These are phyloP conservation scores for Anthoscopus minutus DNA, from an alignment of 2,113 vertebrate genomes.

Conservation along the genomic window DNA sequence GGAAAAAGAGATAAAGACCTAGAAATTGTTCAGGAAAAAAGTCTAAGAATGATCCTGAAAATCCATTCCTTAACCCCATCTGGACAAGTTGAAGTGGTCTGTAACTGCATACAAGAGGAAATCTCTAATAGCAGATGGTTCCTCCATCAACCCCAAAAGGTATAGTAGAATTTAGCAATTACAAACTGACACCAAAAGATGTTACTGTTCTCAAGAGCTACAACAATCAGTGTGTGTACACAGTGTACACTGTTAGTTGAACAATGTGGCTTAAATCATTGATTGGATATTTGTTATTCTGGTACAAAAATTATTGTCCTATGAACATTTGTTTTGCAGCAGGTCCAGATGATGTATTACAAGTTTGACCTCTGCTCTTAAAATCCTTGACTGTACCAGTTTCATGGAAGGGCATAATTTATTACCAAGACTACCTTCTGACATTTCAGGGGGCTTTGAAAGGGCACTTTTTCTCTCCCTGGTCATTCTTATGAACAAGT, in stretches of 20 bases:
- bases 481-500: not conserved
- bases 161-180: not conserved
- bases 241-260: not conserved
- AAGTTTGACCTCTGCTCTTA: not conserved
- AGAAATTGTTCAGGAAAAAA: not conserved
- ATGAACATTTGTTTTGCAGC: not conserved
- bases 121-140: not conserved
- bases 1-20: not conserved
- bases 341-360: not conserved
- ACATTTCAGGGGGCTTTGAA: not conserved
- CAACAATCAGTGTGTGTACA: not conserved
- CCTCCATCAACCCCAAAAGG: not conserved
- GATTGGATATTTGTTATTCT: not conserved
- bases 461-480: fast-evolving
- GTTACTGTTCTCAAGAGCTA: not conserved
- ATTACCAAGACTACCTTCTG: not conserved
- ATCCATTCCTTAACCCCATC: not conserved
- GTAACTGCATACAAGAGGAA: not conserved
- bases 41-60: not conserved
- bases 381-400: not conserved
- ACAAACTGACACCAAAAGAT: not conserved
- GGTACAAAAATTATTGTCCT: not conserved
- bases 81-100: not conserved
- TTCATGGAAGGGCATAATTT: not conserved
- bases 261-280: not conserved